Base-by-base conservation (phyloP, 2,797 vertebrate genomes). In the Cuniculus paca region DNA sequence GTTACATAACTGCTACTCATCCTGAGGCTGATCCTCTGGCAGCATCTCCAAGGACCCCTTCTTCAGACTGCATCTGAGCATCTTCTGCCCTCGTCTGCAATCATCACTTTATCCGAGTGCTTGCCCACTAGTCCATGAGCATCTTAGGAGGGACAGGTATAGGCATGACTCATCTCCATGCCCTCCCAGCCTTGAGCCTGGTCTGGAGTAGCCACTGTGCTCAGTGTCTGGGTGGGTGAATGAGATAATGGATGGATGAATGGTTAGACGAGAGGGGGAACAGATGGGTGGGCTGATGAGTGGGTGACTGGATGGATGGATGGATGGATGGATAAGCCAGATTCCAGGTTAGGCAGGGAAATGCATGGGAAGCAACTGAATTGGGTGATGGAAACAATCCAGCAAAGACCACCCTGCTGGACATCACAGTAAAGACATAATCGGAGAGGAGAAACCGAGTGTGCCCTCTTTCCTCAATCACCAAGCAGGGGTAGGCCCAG, bases 381-480 rank as follows among this genome's bases (percentile, higher is more conserved):
- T n/a, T 12, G 10, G 6, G 17, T 28, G 52, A 20, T 2, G 3
- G 68, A 52, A 45, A 60, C 7, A 22, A 63, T 3, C 22, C 45
- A 75, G 83, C 28, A 7, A 12, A 52, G 48, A 28, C 26, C 17
- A 20, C n/a, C 50, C 4, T 20, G 10, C 5, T 14, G 81, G 56
- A 24, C 52, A 56, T 48, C 39, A 12, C 36, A 16, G 5, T n/a
- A 10, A 36, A 86, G 72, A 48, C 24, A 74, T 2, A 8, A 28
- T 10, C 9, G 60, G 22, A 3, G 19, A 90, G 68, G 28, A 42
- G 31, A 2, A 26, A 39, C 50, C 2, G 9, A 45, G 28, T 3
- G 0, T 0, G 16, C 3, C 5, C 4, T 52, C 50, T 56, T 48
- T 20, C 45, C 45, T 12, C 52, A 36, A 9, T 39, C 36, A 54